These are phyloP conservation scores for Lochmaea crataegi DNA, from an alignment of 2,888 invertebrate genomes.

Conservation along the genomic window DNA sequence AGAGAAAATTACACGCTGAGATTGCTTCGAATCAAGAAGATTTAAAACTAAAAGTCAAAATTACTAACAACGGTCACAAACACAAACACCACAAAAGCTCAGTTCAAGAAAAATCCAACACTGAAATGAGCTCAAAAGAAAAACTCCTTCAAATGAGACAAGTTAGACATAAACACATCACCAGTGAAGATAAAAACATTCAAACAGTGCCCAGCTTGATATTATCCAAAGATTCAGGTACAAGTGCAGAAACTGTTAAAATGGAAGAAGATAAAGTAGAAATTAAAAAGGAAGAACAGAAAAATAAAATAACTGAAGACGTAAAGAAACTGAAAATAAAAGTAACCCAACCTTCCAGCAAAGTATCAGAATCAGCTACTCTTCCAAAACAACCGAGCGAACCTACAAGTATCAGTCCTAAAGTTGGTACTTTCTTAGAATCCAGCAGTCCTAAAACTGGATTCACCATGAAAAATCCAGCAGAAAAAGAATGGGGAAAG, in stretches of 20 bases:
- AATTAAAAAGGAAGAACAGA: slow-evolving; percentile 30
- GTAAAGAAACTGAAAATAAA: slow-evolving; percentile 48
- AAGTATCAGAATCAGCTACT: slow-evolving; percentile 44
- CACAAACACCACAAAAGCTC: slow-evolving; percentile 62
- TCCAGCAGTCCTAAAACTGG: slow-evolving; percentile 37
- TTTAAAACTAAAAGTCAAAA: slow-evolving; percentile 69
- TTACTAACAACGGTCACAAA: slow-evolving; percentile 65
- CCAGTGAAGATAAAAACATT: slow-evolving; percentile 56
- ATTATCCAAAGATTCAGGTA: slow-evolving; percentile 46
- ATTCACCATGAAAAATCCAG: slow-evolving; percentile 32
- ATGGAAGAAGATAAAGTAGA: slow-evolving; percentile 24
- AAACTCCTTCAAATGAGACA: slow-evolving; percentile 64
- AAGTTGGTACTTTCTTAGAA: slow-evolving; percentile 42
- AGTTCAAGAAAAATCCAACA: slow-evolving; percentile 32
- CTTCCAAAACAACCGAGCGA: slow-evolving; percentile 42
- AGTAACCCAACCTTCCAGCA: slow-evolving; percentile 43
- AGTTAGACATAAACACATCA: slow-evolving; percentile 61
- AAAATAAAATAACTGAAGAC: slow-evolving; percentile 33
- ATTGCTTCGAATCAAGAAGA: slow-evolving; percentile 66
- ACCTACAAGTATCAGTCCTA: slow-evolving; percentile 40
- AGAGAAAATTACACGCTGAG: slow-evolving; percentile 70
- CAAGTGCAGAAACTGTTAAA: slow-evolving; percentile 30
- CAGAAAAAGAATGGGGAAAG: slow-evolving; percentile 45
- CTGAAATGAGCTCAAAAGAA: slow-evolving; percentile 60
- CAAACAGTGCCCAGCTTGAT: slow-evolving; percentile 51